phyloP scores from a whole-genome alignment of 2,113 vertebrate species.

The Pluvianellus socialis region DNA sequence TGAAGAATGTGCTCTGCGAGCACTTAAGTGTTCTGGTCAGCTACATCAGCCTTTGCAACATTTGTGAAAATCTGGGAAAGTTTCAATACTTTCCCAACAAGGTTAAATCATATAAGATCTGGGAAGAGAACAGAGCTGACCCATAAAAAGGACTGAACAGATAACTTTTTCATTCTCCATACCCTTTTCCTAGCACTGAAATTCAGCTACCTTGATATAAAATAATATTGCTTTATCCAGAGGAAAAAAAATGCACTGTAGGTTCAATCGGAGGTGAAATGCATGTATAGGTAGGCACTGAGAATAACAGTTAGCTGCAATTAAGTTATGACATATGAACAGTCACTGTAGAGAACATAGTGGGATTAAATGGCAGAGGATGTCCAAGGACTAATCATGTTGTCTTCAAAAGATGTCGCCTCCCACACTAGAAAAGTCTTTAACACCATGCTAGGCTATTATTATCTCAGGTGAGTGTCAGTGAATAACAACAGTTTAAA shows the following conservation, averaged over 20 bases:
- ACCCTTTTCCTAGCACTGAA: neutral
- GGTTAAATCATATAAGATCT: neutral
- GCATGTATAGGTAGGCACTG: neutral
- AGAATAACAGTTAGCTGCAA: neutral
- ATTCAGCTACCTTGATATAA: neutral
- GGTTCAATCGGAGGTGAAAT: neutral
- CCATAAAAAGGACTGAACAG: neutral
- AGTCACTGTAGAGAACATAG: neutral
- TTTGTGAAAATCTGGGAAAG: neutral
- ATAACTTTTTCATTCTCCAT: neutral
- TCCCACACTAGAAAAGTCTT: neutral
- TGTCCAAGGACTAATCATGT: neutral
- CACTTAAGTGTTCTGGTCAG: neutral
- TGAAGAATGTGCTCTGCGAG: neutral
- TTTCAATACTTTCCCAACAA: neutral
- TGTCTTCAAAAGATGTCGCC: neutral
- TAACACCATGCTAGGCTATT: neutral
- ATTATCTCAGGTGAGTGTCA: neutral
- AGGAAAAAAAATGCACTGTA: neutral
- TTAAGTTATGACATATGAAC: neutral
- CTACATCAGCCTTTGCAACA: neutral
- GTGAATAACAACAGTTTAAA: conserved; percentile 16
- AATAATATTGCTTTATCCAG: neutral
- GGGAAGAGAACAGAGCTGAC: neutral
- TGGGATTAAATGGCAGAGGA: neutral